phyloP scores from a whole-genome alignment of 2,113 vertebrate genomes.

The Burhinus oedicnemus region DNA sequence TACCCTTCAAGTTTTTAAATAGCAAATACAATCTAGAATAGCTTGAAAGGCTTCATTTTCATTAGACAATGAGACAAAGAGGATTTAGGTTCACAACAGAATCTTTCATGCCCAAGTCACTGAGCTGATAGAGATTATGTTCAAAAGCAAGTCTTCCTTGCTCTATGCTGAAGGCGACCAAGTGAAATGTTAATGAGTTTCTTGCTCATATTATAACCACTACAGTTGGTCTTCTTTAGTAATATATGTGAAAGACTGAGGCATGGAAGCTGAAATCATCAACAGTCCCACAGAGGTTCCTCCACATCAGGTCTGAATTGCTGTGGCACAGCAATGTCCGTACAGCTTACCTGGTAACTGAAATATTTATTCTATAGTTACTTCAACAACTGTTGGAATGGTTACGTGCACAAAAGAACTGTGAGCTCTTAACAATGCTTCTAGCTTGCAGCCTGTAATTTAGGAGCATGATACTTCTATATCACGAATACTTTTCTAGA shows the following conservation, averaged over 20 bases:
- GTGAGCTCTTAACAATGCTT: no score
- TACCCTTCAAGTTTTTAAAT: background rate
- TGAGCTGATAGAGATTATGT: background rate
- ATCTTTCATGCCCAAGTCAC: background rate
- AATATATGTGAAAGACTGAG: background rate
- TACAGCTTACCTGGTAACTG: no score
- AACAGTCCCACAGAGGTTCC: background rate
- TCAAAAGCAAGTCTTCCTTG: background rate
- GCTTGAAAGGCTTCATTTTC: background rate
- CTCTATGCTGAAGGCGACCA: no score
- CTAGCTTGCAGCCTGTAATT: background rate
- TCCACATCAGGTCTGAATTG: background rate
- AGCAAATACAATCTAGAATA: background rate
- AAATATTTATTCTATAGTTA: background rate
- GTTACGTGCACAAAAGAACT: background rate
- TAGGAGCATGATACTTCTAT: no score
- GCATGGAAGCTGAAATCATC: background rate
- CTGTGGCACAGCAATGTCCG: background rate
- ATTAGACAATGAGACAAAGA: background rate
- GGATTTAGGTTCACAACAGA: background rate
- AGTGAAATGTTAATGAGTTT: background rate
- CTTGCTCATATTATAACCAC: background rate
- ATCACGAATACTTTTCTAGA: background rate
- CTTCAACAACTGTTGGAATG: no score
- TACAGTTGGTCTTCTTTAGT: background rate